Evolutionary conservation across 2,888 invertebrate genomes (phyloP), one percentile per base, ranked within the genome.

Genomic region (Pammene aurita): DNA sequence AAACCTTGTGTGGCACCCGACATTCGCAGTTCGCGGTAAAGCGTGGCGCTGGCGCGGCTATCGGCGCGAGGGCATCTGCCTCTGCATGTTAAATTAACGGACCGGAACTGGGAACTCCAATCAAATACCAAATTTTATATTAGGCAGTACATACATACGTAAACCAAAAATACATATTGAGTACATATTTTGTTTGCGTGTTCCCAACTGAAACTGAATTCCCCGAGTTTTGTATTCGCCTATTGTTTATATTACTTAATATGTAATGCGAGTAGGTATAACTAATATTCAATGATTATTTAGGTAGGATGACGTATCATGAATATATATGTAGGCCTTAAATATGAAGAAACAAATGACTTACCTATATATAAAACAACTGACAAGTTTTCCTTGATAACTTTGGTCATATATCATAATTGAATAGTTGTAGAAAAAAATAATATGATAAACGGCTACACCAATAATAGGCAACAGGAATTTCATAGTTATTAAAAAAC

Each of bases 21-120:
- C 72, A 72, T 79, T 74, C 74, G 67, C 74, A 72, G 64, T 77
- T 75, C 72, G 72, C 73, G 66, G 80, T 79, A 81, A 80, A 75
- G 75, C 71, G 71, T 73, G 72, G 76, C 73, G 83, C 85, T 87
- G 75, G 75, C 71, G 71, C 72, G 72, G 76, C 73, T 84, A 85
- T 87, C 85, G 77, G 78, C 74, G 75, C 75, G 81, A 76, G 81
- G 84, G 82, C 82, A 67, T 67, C 87, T 84, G 86, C 84, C 82
- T 85, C 80, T 76, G 82, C 81, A 83, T 81, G 82, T 86, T 82
- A 86, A 86, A 86, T 86, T 85, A 88, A 87, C 89, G 81, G 82
- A 74, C 86, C 84, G 85, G 83, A 90, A 88, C 88, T 79, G 81
- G 81, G 80, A 78, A 77, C 74, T 63, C 76, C 74, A 73, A 75